These are phyloP conservation scores for Hirudo medicinalis DNA, from an alignment of 1,140 invertebrate genomes.

Conservation along the genomic window DNA sequence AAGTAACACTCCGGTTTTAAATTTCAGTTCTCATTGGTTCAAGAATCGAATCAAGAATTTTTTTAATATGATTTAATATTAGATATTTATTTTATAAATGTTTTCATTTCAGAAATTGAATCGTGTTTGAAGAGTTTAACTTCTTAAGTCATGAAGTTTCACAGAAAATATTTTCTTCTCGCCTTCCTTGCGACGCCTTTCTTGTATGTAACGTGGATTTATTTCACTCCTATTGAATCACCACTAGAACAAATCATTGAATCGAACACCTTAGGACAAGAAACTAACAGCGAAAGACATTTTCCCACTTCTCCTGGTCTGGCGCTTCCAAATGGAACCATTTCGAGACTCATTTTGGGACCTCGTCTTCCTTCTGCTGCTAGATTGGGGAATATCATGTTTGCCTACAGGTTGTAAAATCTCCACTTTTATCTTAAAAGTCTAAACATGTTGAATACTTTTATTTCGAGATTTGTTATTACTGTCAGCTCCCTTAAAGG, in stretches of 20 bases:
- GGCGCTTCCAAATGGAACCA: neutral
- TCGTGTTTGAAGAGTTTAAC: neutral
- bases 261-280: neutral
- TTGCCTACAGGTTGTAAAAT: neutral
- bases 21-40: neutral
- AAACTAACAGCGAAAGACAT: neutral
- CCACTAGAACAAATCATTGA: neutral
- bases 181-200: neutral
- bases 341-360: neutral
- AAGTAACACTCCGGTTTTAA: too few relatives aligned
- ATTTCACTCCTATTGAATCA: neutral
- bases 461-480: neutral
- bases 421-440: neutral
- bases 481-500: neutral
- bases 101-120: neutral
- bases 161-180: neutral
- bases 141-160: neutral
- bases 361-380: neutral
- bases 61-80: slow-evolving; percentile 3
- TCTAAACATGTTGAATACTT: neutral
- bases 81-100: neutral
- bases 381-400: slow-evolving; percentile 9
- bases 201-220: neutral
- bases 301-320: neutral
- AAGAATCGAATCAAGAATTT: neutral